Conservation (phyloP, 1,140 invertebrate genomes). For the Magallana ariakensis region DNA sequence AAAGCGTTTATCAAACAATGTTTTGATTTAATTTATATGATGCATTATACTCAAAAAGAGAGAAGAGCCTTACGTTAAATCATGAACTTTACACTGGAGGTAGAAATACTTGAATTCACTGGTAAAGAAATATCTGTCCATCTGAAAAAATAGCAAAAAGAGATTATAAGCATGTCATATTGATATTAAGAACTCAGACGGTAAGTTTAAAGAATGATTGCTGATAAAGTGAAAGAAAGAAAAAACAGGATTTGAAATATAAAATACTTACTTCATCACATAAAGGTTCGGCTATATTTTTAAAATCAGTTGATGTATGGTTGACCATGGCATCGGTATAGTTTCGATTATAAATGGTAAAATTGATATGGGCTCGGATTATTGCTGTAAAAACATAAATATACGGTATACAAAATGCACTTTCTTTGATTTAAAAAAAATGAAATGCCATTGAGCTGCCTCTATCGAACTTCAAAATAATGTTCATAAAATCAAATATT, state of each 20-base stretch:
- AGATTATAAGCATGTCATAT: background rate
- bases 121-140: slow-evolving; percentile 48
- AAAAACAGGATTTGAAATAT: background rate
- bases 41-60: background rate
- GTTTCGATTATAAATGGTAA: slow-evolving; percentile 54
- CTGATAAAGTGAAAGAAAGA: too few relatives aligned
- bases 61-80: slow-evolving; percentile 14
- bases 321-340: slow-evolving; percentile 40
- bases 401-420: too few relatives aligned
- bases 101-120: slow-evolving; percentile 43
- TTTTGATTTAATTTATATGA: background rate
- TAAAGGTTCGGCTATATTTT: slow-evolving; percentile 43
- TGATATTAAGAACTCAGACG: background rate
- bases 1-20: background rate
- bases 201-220: too few relatives aligned
- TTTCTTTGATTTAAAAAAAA: too few relatives aligned
- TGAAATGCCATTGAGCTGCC: too few relatives aligned
- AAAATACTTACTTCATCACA: slow-evolving; percentile 49
- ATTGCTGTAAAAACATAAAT: slow-evolving; percentile 46
- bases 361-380: slow-evolving; percentile 53
- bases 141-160: slow-evolving; percentile 25
- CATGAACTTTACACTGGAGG: slow-evolving; percentile 36
- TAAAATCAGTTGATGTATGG: slow-evolving; percentile 20
- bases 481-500: too few relatives aligned
- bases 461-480: background rate